phyloP scores from a whole-genome alignment of 2,797 vertebrate species.

The Distichodus sexfasciatus region DNA sequence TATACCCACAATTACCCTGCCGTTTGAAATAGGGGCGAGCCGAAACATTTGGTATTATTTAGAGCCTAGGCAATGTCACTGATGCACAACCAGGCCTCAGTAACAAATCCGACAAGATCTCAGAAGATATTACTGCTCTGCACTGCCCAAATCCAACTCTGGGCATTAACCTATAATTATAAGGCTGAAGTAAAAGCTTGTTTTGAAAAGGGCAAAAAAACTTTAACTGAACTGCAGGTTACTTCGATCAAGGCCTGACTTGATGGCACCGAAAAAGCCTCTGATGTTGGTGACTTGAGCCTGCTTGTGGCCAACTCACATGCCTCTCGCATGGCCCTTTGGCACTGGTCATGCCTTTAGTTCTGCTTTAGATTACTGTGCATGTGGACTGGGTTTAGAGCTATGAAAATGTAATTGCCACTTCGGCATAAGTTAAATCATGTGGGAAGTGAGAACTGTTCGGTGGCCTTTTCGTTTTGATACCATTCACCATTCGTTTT shows the following conservation, averaged over 20 bases:
- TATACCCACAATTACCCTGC: conserved; percentile 50
- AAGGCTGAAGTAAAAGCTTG: conserved; percentile 36
- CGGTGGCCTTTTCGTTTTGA: conserved; percentile 37
- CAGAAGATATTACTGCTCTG: conserved; percentile 44
- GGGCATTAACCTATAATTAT: conserved; percentile 52
- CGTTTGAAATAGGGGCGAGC: conserved; percentile 48
- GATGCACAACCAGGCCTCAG: conserved; percentile 48
- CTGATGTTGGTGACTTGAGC: conserved; percentile 43
- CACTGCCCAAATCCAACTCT: conserved; percentile 40
- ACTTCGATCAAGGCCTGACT: conserved; percentile 33
- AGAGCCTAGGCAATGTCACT: conserved; percentile 45
- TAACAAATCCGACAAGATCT: conserved; percentile 53
- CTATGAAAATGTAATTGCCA: conserved; percentile 50
- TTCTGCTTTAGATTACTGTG: conserved; percentile 50
- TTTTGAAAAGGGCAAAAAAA: conserved; percentile 37
- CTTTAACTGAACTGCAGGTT: conserved; percentile 43
- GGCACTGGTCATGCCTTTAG: conserved; percentile 30
- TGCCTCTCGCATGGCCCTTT: conserved; percentile 32
- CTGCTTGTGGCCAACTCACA: conserved; percentile 36
- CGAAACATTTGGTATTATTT: conserved; percentile 56
- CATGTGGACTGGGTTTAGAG: conserved; percentile 48
- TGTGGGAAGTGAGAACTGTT: conserved; percentile 47
- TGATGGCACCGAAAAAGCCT: conserved; percentile 31
- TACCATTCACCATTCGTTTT: conserved; percentile 17
- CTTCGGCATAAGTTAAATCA: conserved; percentile 52